Base-by-base conservation (phyloP, 2,113 vertebrate genomes). In the Conger conger region DNA sequence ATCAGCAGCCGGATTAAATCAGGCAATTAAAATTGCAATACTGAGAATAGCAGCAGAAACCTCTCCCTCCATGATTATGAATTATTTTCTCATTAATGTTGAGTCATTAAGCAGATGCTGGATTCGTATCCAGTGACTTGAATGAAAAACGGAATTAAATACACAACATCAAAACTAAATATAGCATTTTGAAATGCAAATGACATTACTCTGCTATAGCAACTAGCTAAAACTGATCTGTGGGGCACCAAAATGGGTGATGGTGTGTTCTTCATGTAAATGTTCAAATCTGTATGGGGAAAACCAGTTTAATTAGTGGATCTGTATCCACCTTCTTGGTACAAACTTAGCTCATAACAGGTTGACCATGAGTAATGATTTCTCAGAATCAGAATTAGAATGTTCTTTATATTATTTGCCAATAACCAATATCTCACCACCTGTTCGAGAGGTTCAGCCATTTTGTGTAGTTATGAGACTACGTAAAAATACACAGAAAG, bases 351-450 rank as follows among this genome's bases (percentile, higher is more conserved):
- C 68, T 73, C 68, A 73, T 73, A 30, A 33, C 18, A 73, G 1
- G 68, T n/a, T 73, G n/a, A n/a, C n/a, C n/a, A 73, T 73, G 68
- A 63, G 57, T 73, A 13, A 30, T 73, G 9, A n/a, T 33, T 13
- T n/a, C 68, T 73, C n/a, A 73, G 68, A 73, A 33, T 73, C 68
- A 73, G 68, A 63, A 63, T 23, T 63, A 63, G 57, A 63, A 63
- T 63, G 57, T 23, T 23, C 23, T 0, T n/a, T 63, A 20, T 63
- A 63, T 20, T 27, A 20, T 63, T 20, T 63, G 57, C 20, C 23
- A 27, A 8, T 50, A 50, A 50, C 45, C 20, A 23, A 3, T 23
- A 63, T 18, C 57, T 63, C 18, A 63, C 18, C 18, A 63, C 23
- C 57, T 63, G 57, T 63, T 4, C 23, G 18, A 27, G 57, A 63